phyloP scores from a whole-genome alignment of 2,888 invertebrate genomes.

The Coecobrya sp. region DNA sequence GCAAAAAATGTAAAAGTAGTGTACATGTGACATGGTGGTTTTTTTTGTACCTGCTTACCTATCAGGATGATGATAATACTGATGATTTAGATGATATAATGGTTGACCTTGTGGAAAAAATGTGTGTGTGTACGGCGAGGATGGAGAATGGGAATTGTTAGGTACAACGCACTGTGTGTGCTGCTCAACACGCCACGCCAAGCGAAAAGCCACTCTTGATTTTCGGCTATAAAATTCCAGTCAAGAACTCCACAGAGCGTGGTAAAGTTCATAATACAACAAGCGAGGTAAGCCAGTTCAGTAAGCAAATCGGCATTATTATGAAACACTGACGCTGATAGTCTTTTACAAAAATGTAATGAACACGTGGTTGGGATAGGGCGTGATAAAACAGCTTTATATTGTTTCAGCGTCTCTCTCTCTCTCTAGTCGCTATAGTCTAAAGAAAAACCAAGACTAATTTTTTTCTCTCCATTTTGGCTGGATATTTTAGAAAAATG shows the following conservation, averaged over 20 bases:
- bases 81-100: conserved; percentile 65
- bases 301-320: background rate
- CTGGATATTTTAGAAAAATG: background rate
- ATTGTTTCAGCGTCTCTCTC: background rate
- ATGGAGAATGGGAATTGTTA: conserved; percentile 32
- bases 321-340: background rate
- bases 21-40: background rate
- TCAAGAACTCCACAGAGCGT: background rate
- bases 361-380: conserved; percentile 1
- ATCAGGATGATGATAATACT: background rate
- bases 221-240: background rate
- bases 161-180: background rate
- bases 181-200: conserved; percentile 17
- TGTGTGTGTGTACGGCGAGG: background rate
- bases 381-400: background rate
- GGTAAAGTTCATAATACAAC: background rate
- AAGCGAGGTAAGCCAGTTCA: background rate
- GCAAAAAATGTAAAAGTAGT: background rate
- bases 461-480: no score
- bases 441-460: no score
- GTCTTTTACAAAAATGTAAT: background rate
- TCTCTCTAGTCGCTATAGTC: no score
- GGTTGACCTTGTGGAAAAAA: conserved; percentile 68
- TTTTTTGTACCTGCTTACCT: background rate
- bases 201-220: background rate